A percentile compares a stretch with the other conserved stretches of the same genome.
phyloP scores from a whole-genome alignment of 2,888 invertebrate genomes.

The Lochmaea capreae region DNA sequence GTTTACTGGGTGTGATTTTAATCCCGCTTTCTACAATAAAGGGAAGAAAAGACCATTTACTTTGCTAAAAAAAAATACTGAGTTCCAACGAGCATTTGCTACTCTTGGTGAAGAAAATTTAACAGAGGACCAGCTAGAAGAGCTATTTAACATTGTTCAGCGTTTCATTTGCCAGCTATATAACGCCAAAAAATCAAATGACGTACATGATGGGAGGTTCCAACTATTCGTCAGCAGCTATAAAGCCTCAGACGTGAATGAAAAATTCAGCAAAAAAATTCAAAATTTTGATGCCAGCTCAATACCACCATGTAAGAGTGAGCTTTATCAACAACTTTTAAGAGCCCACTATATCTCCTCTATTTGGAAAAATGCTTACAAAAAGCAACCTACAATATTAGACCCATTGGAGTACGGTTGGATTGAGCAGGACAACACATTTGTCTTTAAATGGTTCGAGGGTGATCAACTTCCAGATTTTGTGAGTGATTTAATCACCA shows the following conservation, averaged over 20 bases:
- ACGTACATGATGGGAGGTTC: conserved; percentile 8
- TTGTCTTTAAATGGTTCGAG: conserved; percentile 50
- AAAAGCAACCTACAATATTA: conserved; percentile 24
- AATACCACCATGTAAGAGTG: conserved; percentile 50
- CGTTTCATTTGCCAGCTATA: conserved; percentile 42
- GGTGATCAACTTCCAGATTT: conserved; percentile 46
- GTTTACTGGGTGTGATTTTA: conserved; percentile 36
- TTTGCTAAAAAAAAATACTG: too few relatives aligned
- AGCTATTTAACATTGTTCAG: conserved; percentile 39
- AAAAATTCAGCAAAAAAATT: conserved; percentile 41
- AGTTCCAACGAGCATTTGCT: too few relatives aligned
- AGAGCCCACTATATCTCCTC: conserved; percentile 45
- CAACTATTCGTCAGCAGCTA: conserved; percentile 1
- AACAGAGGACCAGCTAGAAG: conserved; percentile 1
- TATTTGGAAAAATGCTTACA: conserved; percentile 49
- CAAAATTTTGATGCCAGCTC: conserved; percentile 46
- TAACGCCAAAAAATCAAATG: conserved; percentile 23
- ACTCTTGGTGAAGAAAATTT: neutral
- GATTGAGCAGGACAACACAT: conserved; percentile 39
- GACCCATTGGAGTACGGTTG: conserved; percentile 46
- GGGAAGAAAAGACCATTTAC: neutral
- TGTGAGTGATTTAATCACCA: neutral
- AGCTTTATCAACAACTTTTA: conserved; percentile 48
- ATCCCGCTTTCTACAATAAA: conserved; percentile 1
- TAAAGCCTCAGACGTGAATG: conserved; percentile 33